Evolutionary conservation across 2,113 vertebrate species (phyloP).

Genomic region (Semicossyphus pulcher): DNA sequence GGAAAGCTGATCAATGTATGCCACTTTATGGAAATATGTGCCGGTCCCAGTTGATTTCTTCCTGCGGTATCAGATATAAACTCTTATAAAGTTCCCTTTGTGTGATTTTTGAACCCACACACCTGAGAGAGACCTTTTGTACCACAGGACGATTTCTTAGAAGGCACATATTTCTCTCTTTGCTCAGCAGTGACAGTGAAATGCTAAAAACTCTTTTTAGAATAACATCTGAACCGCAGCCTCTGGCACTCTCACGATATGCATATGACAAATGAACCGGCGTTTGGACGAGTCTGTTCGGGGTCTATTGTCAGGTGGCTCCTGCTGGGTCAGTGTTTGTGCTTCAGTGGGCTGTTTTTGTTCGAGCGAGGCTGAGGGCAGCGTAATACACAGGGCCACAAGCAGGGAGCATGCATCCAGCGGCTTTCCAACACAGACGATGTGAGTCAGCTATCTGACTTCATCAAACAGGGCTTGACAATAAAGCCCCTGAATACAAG

Average conservation of each 20-base stretch:
- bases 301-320: slow-evolving; percentile 47
- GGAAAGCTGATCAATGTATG: background rate
- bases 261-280: slow-evolving; percentile 28
- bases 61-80: background rate
- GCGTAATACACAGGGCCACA: slow-evolving; percentile 52
- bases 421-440: slow-evolving; percentile 68
- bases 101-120: slow-evolving; percentile 23
- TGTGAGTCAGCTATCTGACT: slow-evolving; percentile 79
- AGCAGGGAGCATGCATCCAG: slow-evolving; percentile 44
- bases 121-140: slow-evolving; percentile 36
- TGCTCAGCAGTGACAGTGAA: slow-evolving; percentile 31
- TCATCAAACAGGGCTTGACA: slow-evolving; percentile 81
- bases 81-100: slow-evolving; percentile 5
- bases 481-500: slow-evolving; percentile 79
- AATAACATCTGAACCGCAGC: slow-evolving; percentile 52
- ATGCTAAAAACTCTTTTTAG: slow-evolving; percentile 54
- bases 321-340: slow-evolving; percentile 58
- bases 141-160: slow-evolving; percentile 5
- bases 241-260: slow-evolving; percentile 39
- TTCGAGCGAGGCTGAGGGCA: slow-evolving; percentile 45
- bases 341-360: slow-evolving; percentile 56
- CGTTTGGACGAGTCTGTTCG: slow-evolving; percentile 6
- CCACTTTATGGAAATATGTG: slow-evolving; percentile 8
- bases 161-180: slow-evolving; percentile 22
- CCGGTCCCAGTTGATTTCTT: background rate